Evolutionary conservation across 2,888 invertebrate species (phyloP).

Genomic region (Callosobruchus maculatus): DNA sequence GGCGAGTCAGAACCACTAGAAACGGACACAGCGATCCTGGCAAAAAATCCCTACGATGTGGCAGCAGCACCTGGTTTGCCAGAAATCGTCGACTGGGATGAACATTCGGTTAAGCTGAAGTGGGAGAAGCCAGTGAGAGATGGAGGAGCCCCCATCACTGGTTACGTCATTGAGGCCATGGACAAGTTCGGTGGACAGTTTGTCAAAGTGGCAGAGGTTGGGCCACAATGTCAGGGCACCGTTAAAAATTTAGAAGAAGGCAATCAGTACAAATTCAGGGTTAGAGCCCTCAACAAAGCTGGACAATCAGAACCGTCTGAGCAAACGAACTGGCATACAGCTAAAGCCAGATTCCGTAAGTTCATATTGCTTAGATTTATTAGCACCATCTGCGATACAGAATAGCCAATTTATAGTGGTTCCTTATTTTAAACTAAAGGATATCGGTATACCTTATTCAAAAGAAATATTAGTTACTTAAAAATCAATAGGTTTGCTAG

Average conservation of each 20-base stretch:
- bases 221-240: conserved; percentile 79
- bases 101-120: conserved; percentile 83
- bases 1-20: conserved; percentile 95
- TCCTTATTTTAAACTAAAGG: too few species aligned
- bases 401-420: too few species aligned
- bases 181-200: conserved; percentile 82
- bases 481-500: too few species aligned
- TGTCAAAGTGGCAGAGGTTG: conserved; percentile 82
- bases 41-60: conserved; percentile 96
- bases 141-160: conserved; percentile 91
- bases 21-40: conserved; percentile 81
- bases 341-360: conserved; percentile 84
- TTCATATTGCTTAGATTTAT: conserved; percentile 31
- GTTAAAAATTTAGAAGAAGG: conserved; percentile 90
- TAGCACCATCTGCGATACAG: too few species aligned
- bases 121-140: conserved; percentile 89
- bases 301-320: conserved; percentile 91
- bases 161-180: conserved; percentile 89
- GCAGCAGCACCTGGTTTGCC: conserved; percentile 87
- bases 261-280: conserved; percentile 92
- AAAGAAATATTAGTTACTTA: too few species aligned
- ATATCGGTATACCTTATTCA: too few species aligned
- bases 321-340: conserved; percentile 87
- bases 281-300: conserved; percentile 93
- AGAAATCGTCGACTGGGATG: conserved; percentile 87